phyloP scores from a whole-genome alignment of 2,797 vertebrate genomes.

The Lepilemur septentrionalis region DNA sequence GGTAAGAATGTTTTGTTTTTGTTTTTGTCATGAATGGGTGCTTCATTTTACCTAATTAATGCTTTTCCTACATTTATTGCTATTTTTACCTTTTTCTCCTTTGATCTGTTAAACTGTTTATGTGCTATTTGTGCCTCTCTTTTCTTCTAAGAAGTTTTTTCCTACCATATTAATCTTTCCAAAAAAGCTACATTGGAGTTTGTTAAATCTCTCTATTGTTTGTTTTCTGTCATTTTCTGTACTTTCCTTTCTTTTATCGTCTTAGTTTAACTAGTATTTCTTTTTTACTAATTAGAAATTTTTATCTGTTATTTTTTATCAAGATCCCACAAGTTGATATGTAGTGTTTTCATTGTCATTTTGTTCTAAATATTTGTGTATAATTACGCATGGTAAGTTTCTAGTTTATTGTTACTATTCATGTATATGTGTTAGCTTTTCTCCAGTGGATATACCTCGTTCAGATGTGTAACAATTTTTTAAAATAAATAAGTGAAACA shows the following conservation, averaged over 20 bases:
- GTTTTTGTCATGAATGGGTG: background rate
- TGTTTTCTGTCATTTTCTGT: background rate
- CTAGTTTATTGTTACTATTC: background rate
- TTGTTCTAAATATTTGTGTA: slow-evolving; percentile 34
- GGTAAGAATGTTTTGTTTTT: background rate
- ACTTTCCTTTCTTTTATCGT: background rate
- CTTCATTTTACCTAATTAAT: background rate
- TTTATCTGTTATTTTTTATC: slow-evolving; percentile 47
- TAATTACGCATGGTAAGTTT: background rate
- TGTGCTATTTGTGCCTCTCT: background rate
- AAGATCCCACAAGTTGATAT: background rate
- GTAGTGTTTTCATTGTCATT: slow-evolving; percentile 9
- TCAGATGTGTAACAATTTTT: background rate
- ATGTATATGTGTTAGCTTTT: background rate
- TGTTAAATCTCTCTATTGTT: background rate
- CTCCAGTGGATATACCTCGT: background rate
- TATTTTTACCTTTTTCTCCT: background rate
- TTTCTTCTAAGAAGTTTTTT: slow-evolving; percentile 34
- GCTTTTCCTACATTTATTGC: slow-evolving; percentile 4
- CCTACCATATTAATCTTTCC: background rate
- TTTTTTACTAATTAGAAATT: slow-evolving; percentile 45
- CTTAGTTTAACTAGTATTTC: background rate
- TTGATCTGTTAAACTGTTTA: background rate
- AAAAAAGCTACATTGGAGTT: background rate
- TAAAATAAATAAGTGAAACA: slow-evolving; percentile 7